Evolutionary conservation across 1,140 invertebrate genomes (phyloP).

Genomic region (Listronotus oregonensis): DNA sequence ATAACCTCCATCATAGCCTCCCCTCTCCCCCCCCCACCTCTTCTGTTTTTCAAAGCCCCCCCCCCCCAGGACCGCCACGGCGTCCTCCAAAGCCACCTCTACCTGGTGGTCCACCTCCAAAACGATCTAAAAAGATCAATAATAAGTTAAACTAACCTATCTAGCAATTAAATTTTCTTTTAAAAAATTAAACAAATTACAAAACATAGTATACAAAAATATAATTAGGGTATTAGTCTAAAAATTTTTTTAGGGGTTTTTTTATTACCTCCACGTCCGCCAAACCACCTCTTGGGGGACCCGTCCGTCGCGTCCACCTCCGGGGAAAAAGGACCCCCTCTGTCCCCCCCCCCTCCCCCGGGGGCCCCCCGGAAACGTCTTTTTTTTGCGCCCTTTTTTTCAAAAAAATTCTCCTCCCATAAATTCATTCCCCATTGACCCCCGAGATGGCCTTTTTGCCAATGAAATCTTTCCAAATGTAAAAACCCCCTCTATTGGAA

Average conservation of each 20-base stretch:
- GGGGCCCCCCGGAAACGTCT: conserved; percentile 55
- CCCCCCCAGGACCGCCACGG: conserved; percentile 23
- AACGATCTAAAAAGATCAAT: too few species aligned
- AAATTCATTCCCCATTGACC: conserved; percentile 70
- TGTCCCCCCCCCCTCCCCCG: conserved; percentile 50
- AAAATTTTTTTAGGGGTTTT: too few species aligned
- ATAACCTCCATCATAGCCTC: conserved; percentile 9
- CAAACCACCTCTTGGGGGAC: conserved; percentile 48
- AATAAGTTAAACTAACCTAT: too few species aligned
- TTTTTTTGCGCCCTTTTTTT: conserved; percentile 70
- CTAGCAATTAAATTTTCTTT: too few species aligned
- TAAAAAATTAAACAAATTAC: too few species aligned
- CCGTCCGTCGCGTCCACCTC: conserved; percentile 50
- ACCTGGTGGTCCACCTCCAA: conserved; percentile 11
- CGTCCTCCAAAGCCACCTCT: conserved; percentile 25
- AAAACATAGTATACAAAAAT: too few species aligned
- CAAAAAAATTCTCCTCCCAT: conserved; percentile 74
- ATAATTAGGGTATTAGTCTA: too few species aligned
- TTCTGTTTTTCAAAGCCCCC: conserved; percentile 44
- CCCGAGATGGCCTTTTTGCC: conserved; percentile 71
- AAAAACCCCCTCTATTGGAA: conserved; percentile 75
- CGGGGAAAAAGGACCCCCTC: conserved; percentile 48
- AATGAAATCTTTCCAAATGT: conserved; percentile 73
- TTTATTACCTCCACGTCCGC: conserved; percentile 32
- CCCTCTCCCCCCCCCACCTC: too few species aligned